Evolutionary conservation across 2,888 invertebrate species (phyloP).

Genomic region (Zelleria hepariella): DNA sequence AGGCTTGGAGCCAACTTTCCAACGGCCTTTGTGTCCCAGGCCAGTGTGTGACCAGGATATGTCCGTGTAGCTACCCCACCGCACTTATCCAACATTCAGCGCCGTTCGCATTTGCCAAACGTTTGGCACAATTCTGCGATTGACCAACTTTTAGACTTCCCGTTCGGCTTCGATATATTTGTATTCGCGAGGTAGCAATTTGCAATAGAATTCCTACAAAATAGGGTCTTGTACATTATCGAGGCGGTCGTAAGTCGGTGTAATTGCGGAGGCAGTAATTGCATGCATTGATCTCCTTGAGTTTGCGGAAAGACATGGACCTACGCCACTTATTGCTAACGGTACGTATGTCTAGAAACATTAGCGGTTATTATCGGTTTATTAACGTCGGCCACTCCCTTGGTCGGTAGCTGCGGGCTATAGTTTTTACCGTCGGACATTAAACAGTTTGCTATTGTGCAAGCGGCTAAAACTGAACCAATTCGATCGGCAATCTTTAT

Average conservation of each 20-base stretch:
- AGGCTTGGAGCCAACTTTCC: slow-evolving; percentile 50
- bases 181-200: neutral
- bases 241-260: neutral
- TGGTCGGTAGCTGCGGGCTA: slow-evolving; percentile 22
- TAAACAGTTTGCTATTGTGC: slow-evolving; percentile 3
- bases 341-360: neutral
- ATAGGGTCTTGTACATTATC: slow-evolving; percentile 1
- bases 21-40: slow-evolving; percentile 44
- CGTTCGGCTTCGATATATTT: neutral
- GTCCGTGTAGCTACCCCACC: slow-evolving; percentile 17
- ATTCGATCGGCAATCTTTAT: slow-evolving; percentile 11
- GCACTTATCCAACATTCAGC: slow-evolving; percentile 27
- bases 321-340: slow-evolving; percentile 12
- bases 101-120: neutral
- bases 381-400: slow-evolving; percentile 28
- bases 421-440: slow-evolving; percentile 2
- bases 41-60: slow-evolving; percentile 34
- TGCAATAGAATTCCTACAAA: neutral
- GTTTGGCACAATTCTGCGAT: neutral
- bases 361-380: neutral
- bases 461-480: slow-evolving; percentile 11
- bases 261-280: slow-evolving; percentile 43
- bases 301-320: slow-evolving; percentile 47
- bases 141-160: neutral
- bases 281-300: slow-evolving; percentile 61